A percentile compares a stretch with the other conserved stretches of the same genome.
phyloP scores from a whole-genome alignment of 2,888 invertebrate species.

The Nycteola revayana region DNA sequence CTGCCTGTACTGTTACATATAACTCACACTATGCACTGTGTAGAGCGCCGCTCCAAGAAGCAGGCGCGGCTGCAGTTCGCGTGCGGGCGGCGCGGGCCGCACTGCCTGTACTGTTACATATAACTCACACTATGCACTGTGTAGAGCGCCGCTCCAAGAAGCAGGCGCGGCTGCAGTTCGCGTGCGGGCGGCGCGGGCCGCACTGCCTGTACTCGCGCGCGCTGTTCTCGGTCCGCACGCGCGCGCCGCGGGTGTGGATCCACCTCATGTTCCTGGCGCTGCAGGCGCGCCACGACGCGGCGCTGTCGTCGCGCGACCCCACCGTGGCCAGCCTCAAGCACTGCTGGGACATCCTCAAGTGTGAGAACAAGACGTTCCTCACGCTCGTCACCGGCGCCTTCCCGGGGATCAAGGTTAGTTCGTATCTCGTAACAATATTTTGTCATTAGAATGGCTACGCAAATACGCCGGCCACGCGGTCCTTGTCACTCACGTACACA shows the following conservation, averaged over 20 bases:
- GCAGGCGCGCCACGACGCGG: conserved; percentile 90
- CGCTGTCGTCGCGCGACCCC: conserved; percentile 90
- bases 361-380: conserved; percentile 93
- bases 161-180: conserved; percentile 93
- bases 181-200: conserved; percentile 93
- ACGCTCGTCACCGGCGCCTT: conserved; percentile 97
- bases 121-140: too few relatives aligned
- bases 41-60: too few relatives aligned
- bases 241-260: conserved; percentile 94
- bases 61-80: too few relatives aligned
- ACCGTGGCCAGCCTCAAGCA: conserved; percentile 92
- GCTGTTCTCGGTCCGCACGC: conserved; percentile 89
- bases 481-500: too few relatives aligned
- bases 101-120: too few relatives aligned
- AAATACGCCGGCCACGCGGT: too few relatives aligned
- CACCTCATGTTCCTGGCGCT: conserved; percentile 97
- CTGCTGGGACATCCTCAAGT: conserved; percentile 97
- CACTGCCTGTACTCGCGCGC: conserved; percentile 94
- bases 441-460: too few relatives aligned
- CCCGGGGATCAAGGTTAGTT: conserved; percentile 90
- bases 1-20: too few relatives aligned
- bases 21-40: too few relatives aligned
- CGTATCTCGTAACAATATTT: too few relatives aligned
- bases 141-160: conserved; percentile 92
- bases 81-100: too few relatives aligned